These are phyloP conservation scores for Pollenia labialis DNA, from an alignment of 2,888 invertebrate species.

Conservation along the genomic window DNA sequence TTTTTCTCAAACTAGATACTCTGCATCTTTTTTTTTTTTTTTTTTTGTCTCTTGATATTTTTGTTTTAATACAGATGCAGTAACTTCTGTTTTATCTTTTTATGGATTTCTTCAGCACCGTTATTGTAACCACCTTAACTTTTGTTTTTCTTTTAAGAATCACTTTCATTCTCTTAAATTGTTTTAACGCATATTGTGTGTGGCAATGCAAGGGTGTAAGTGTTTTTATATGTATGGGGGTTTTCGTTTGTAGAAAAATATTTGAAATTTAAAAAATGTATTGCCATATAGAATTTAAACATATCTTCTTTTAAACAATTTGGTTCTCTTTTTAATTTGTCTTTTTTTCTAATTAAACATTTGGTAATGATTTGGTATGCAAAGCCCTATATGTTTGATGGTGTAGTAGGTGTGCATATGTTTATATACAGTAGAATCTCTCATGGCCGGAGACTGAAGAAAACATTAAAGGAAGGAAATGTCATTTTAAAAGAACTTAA, in stretches of 20 bases:
- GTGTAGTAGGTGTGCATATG: not conserved
- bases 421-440: not conserved
- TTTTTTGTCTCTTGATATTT: not conserved
- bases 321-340: no score
- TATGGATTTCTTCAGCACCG: conserved; percentile 46
- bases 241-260: not conserved
- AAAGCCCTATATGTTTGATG: conserved; percentile 4
- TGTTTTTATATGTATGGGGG: not conserved
- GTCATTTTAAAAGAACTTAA: no score
- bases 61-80: conserved; percentile 28
- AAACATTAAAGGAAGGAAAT: no score
- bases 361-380: not conserved
- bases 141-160: conserved; percentile 44
- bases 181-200: not conserved
- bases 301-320: no score
- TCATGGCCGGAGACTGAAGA: no score
- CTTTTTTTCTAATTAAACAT: not conserved
- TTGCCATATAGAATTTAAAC: no score
- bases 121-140: conserved; percentile 60
- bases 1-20: not conserved
- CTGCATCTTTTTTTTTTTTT: conserved; percentile 11
- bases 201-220: not conserved
- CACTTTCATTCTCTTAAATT: conserved; percentile 28
- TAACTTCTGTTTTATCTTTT: conserved; percentile 52
- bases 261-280: not conserved